Evolutionary conservation across 2,113 vertebrate genomes (phyloP).

Genomic region (Bufo gargarizans): DNA sequence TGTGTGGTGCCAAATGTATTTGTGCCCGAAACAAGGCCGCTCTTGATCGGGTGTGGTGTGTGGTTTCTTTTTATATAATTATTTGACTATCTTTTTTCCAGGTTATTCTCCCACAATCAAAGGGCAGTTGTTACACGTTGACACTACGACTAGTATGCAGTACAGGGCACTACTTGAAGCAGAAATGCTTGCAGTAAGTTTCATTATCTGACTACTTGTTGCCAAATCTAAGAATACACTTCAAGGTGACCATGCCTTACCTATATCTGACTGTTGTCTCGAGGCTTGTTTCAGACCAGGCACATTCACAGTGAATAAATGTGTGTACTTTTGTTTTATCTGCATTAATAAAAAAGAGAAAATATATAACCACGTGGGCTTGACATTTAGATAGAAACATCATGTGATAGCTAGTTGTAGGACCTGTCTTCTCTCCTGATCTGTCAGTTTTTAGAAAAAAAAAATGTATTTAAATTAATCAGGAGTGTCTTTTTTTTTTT

Average conservation of each 20-base stretch:
- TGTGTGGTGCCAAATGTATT: too few species aligned
- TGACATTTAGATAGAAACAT: too few species aligned
- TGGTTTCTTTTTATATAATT: neutral
- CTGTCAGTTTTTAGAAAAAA: too few species aligned
- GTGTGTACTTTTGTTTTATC: too few species aligned
- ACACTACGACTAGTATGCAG: conserved; percentile 98
- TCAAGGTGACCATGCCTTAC: neutral
- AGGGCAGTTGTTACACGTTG: conserved; percentile 94
- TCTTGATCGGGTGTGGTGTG: neutral
- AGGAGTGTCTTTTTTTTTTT: too few species aligned
- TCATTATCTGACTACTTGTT: neutral
- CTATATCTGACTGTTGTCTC: neutral
- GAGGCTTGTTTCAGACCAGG: neutral
- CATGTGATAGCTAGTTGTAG: too few species aligned
- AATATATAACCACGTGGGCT: too few species aligned
- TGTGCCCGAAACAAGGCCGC: too few species aligned
- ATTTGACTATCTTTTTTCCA: conserved; percentile 62
- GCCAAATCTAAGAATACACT: neutral
- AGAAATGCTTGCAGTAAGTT: conserved; percentile 97
- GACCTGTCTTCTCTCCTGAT: too few species aligned
- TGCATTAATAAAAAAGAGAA: too few species aligned
- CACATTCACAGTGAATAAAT: too few species aligned
- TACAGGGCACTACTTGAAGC: conserved; percentile 95
- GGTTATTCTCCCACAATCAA: conserved; percentile 96
- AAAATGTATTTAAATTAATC: too few species aligned